Percentiles rank a stretch among this genome's conserved stretches.
phyloP scores from a whole-genome alignment of 2,888 invertebrate genomes.

The Lasioglossum figueresi region DNA sequence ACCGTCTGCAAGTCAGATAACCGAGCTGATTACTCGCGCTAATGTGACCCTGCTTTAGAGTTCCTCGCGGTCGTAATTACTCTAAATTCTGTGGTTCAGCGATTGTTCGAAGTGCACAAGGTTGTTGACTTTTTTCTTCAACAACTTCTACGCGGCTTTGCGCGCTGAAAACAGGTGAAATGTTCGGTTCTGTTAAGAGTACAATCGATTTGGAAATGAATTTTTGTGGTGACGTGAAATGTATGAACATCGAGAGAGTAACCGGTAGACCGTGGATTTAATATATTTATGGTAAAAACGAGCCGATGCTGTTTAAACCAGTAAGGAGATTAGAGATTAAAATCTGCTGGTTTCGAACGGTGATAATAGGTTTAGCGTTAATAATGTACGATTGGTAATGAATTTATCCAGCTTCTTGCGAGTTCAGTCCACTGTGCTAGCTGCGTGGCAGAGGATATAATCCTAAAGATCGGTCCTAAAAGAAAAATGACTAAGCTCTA shows the following conservation, averaged over 20 bases:
- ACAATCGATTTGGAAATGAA: background rate
- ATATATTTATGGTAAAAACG: no score
- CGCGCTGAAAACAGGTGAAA: background rate
- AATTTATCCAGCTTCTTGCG: no score
- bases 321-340: no score
- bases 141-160: background rate
- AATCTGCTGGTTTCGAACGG: no score
- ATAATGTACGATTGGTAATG: no score
- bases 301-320: no score
- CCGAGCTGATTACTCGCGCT: background rate
- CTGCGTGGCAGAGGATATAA: no score
- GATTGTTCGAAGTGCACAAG: background rate
- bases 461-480: no score
- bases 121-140: background rate
- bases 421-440: no score
- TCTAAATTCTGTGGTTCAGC: background rate
- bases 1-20: constrained; percentile 35
- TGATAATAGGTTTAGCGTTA: no score
- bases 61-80: background rate
- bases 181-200: background rate
- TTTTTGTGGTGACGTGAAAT: background rate
- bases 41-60: background rate
- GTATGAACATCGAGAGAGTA: no score
- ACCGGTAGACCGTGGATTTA: background rate
- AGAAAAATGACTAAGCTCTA: no score